These are phyloP conservation scores for Cyanoliseus patagonus DNA, from an alignment of 2,113 vertebrate genomes.

Conservation along the genomic window DNA sequence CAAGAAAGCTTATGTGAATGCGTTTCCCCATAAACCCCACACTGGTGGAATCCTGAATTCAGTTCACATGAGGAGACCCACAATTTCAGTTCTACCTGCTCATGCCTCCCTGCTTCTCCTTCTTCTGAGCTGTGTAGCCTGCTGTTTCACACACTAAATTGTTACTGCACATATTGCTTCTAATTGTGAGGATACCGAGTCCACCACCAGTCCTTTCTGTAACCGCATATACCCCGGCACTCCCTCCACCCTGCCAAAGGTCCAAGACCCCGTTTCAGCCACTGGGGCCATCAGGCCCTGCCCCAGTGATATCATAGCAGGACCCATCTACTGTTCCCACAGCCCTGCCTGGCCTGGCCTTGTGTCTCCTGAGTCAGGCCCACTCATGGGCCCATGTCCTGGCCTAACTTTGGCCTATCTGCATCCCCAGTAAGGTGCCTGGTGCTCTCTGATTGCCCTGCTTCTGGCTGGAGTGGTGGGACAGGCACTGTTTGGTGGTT, in stretches of 20 bases:
- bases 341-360: not conserved
- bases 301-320: not conserved
- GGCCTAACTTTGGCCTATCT: not conserved
- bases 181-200: rapidly evolving
- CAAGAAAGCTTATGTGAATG: not conserved
- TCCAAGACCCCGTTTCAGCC: not conserved
- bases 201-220: not conserved
- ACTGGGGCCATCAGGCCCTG: not conserved
- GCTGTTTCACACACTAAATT: not conserved
- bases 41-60: not conserved
- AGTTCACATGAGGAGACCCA: not conserved
- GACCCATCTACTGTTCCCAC: not conserved
- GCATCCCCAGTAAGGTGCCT: not conserved
- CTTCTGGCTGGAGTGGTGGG: rapidly evolving
- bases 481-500: not conserved
- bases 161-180: not conserved
- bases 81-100: not conserved
- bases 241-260: rapidly evolving
- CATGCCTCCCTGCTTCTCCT: rapidly evolving
- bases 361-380: rapidly evolving
- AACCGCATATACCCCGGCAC: rapidly evolving
- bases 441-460: rapidly evolving
- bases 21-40: not conserved
- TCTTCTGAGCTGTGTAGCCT: not conserved
- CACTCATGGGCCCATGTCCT: rapidly evolving